Conservation (phyloP, 2,797 vertebrate species). For the Sylvilagus floridanus region DNA sequence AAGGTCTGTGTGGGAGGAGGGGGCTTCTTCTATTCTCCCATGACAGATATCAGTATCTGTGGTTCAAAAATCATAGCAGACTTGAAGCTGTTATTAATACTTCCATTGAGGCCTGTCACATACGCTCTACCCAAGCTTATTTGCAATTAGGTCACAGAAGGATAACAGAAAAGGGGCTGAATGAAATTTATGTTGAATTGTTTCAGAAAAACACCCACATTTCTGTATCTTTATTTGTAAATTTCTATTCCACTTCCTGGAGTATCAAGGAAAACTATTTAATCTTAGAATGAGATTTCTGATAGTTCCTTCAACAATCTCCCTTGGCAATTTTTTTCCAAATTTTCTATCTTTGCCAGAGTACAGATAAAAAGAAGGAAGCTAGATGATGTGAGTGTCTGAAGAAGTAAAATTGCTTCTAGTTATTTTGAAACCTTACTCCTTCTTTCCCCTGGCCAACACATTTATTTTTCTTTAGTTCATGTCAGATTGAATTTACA, state of each 20-base stretch:
- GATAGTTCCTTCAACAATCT: not conserved
- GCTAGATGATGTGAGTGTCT: not conserved
- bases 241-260: not conserved
- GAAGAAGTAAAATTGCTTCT: not conserved
- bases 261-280: not conserved
- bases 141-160: not conserved
- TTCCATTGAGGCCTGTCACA: not conserved
- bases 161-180: not conserved
- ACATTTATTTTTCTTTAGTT: not conserved
- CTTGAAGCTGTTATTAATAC: not conserved
- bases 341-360: not conserved
- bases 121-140: not conserved
- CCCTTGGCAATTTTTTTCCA: not conserved
- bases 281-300: not conserved
- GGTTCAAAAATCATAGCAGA: not conserved
- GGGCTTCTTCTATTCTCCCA: not conserved
- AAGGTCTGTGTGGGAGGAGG: not conserved
- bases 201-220: not conserved
- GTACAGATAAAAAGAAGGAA: not conserved
- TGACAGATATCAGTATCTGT: not conserved
- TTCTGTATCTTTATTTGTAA: too few species aligned
- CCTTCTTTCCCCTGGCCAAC: not conserved
- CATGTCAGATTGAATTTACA: too few species aligned
- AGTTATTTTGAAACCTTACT: not conserved
- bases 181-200: not conserved